phyloP scores from a whole-genome alignment of 2,797 vertebrate species.

The Lithobates pipiens region DNA sequence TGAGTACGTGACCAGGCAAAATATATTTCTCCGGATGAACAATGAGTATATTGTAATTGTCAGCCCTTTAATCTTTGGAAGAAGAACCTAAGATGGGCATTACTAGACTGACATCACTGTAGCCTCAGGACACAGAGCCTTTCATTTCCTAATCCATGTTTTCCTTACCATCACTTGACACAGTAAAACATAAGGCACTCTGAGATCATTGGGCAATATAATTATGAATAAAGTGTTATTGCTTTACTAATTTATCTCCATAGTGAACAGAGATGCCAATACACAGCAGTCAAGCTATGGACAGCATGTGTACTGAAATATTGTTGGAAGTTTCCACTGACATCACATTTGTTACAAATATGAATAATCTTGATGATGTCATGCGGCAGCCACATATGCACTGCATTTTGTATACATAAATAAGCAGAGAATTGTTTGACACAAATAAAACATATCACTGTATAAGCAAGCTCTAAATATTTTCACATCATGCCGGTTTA shows the following conservation, averaged over 20 bases:
- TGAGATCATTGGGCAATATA: background rate
- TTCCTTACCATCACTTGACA: background rate
- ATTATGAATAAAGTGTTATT: background rate
- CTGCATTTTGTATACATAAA: background rate
- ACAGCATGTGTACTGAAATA: background rate
- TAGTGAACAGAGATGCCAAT: background rate
- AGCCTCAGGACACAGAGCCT: background rate
- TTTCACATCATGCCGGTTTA: background rate
- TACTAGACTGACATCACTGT: background rate
- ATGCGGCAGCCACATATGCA: background rate
- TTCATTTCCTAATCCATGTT: background rate
- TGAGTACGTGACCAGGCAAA: background rate
- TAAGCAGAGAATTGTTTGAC: background rate
- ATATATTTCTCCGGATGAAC: background rate
- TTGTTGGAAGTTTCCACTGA: background rate
- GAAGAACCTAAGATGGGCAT: background rate
- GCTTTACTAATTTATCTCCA: background rate
- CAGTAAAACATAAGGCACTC: background rate
- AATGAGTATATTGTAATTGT: background rate
- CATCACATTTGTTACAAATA: background rate
- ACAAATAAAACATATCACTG: constrained; percentile 9
- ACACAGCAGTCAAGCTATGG: background rate
- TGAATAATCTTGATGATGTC: background rate
- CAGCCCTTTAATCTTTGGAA: background rate
- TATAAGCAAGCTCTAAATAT: background rate